Conservation (phyloP, 1,140 invertebrate genomes). For the Proctacanthus coquilletti region DNA sequence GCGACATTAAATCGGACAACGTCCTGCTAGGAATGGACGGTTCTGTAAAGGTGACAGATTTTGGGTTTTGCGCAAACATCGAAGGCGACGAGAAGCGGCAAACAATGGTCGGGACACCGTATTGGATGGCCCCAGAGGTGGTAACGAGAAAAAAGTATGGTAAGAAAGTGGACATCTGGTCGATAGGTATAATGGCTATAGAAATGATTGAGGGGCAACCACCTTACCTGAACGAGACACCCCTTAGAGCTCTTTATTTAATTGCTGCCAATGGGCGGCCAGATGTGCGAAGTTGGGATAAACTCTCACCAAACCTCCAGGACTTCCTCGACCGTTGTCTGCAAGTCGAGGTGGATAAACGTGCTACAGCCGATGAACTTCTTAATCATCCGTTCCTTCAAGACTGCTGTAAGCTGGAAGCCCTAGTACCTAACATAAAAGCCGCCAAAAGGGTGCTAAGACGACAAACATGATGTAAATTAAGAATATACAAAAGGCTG, state of each 20-base stretch:
- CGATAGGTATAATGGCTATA: constrained; percentile 84
- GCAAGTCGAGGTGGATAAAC: constrained; percentile 78
- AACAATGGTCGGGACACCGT: constrained; percentile 86
- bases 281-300: constrained; percentile 69
- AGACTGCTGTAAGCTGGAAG: constrained; percentile 66
- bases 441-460: constrained; percentile 45
- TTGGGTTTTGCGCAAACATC: constrained; percentile 91
- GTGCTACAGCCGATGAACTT: constrained; percentile 71
- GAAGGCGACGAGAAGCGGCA: constrained; percentile 85
- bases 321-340: constrained; percentile 84
- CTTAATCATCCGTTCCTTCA: constrained; percentile 79
- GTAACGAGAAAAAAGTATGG: constrained; percentile 70
- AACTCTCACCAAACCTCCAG: constrained; percentile 55
- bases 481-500: too few relatives aligned
- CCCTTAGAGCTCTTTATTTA: constrained; percentile 83
- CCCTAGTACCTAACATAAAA: constrained; percentile 78
- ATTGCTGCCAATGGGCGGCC: constrained; percentile 93
- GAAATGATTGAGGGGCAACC: constrained; percentile 99
- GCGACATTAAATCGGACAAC: constrained; percentile 95
- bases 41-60: constrained; percentile 92
- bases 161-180: constrained; percentile 93
- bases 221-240: constrained; percentile 88
- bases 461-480: too few relatives aligned
- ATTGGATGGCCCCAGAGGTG: constrained; percentile 86
- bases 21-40: constrained; percentile 93